Evolutionary conservation across 2,797 vertebrate species (phyloP), one percentile per base, ranked within the genome.

Genomic region (Peromyscus aztecus): DNA sequence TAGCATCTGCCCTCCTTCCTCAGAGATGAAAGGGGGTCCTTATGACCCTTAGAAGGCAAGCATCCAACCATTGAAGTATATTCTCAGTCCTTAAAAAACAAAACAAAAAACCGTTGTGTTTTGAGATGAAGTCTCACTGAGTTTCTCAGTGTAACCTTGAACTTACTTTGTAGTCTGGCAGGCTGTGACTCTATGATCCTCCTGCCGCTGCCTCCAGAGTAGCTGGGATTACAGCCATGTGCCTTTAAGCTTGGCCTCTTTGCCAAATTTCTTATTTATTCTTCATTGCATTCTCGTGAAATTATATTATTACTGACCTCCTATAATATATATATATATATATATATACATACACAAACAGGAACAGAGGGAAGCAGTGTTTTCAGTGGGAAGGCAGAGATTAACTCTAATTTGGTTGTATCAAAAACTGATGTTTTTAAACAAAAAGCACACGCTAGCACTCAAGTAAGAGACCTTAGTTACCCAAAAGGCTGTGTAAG

Each of bases 251-350:
- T 78, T 94, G 73, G 16, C 19, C 21, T 52, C 46, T 92, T 52
- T 40, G n/a, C 96, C 91, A 77, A 93, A 89, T 82, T 97, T 94
- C 49, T 98, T 94, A 97, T 95, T 83, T 82, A 46, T 80, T 89
- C 21, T 91, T 88, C 37, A 69, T 3, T 82, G 84, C 23, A 57
- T 40, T 87, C 57, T 92, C 91, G 61, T 9, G 31, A 96, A 88
- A 12, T 83, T 85, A 4, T 84, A 71, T 61, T 46, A 91, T 34
- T 52, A 52, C 57, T 67, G 34, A 43, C 61, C 67, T 34, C 84
- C 95, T 71, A 52, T 69, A 69, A 49, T 57, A 82, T 52, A 67
- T n/a, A n/a, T n/a, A n/a, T n/a, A n/a, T n/a, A n/a, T n/a, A n/a
- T n/a, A n/a, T n/a, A n/a, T n/a, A n/a, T n/a, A n/a, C n/a, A n/a